Evolutionary conservation across 2,797 vertebrate species (phyloP).

Genomic region (Ammospiza maritima): DNA sequence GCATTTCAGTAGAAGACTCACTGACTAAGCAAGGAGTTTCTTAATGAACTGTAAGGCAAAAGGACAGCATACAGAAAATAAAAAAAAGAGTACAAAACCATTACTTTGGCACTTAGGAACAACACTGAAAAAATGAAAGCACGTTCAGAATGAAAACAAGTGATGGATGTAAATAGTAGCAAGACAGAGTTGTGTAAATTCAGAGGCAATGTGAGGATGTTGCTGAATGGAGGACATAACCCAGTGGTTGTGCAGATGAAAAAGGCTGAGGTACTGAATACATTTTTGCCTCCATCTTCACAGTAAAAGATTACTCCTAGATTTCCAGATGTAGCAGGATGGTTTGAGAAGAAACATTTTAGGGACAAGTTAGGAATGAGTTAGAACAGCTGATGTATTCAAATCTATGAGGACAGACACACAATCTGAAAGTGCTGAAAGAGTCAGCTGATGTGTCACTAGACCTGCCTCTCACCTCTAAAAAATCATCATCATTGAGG

Average conservation of each 20-base stretch:
- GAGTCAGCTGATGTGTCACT: not conserved
- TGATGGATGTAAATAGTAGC: not conserved
- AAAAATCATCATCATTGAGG: not conserved
- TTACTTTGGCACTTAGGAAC: not conserved
- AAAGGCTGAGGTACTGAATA: not conserved
- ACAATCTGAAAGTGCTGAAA: not conserved
- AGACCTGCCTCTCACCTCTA: not conserved
- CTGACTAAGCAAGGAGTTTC: not conserved
- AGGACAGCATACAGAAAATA: not conserved
- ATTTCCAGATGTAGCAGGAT: not conserved
- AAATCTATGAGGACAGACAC: not conserved
- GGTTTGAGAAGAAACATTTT: not conserved
- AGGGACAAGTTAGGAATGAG: not conserved
- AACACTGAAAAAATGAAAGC: not conserved
- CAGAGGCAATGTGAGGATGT: not conserved
- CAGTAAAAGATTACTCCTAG: not conserved
- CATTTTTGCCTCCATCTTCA: not conserved
- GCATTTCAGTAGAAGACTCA: not conserved
- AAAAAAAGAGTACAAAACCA: not conserved
- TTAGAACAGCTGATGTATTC: not conserved
- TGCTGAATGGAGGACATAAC: not conserved
- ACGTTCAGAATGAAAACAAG: not conserved
- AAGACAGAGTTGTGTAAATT: not conserved
- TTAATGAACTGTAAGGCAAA: not conserved
- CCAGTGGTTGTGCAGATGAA: not conserved